Base-by-base conservation (phyloP, 2,113 vertebrate genomes). In the Trachemys scripta region DNA sequence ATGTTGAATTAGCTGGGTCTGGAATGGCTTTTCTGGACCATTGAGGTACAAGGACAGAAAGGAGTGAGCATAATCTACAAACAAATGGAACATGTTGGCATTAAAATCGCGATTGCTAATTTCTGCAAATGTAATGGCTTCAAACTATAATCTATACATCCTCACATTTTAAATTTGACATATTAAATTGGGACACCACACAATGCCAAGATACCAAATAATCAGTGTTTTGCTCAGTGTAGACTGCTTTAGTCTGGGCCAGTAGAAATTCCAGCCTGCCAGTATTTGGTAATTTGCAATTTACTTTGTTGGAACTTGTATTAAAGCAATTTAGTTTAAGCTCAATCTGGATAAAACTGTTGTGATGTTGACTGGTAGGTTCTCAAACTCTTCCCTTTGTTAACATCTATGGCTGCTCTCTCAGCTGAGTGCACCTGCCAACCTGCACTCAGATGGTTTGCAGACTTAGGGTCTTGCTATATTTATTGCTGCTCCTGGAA, bases 1-100 rank as follows among this genome's bases (percentile, higher is more conserved):
- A 99, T 0, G 88, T 69, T 11, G 98, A 98, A 0, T 99, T 99
- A 1, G 98, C 98, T 3, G 98, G 98, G 84, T 98, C 98, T 11
- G 98, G 98, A 47, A 99, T 94, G 65, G 96, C 85, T 96, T 96
- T 95, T 93, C 88, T 88, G 2, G 93, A 97, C 97, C 98, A 98
- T 82, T 96, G 96, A 0, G 97, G 97, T 62, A 91, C 17, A 2
- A 98, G 79, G 4, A 24, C n/a, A 0, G 92, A 97, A 69, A 98
- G 91, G 20, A 98, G 76, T 1, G 45, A 6, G 76, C 13, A 72
- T 1, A 94, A 12, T 2, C 98, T 98, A 86, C 29, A 9, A 91
- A 6, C 7, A 4, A 82, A 89, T 76, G 80, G 62, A 6, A n/a
- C 6, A 75, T 0, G 6, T 5, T 72, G n/a, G n/a, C 1, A 4